These are phyloP conservation scores for Otocyon megalotis DNA, from an alignment of 2,113 vertebrate genomes.

Conservation along the genomic window DNA sequence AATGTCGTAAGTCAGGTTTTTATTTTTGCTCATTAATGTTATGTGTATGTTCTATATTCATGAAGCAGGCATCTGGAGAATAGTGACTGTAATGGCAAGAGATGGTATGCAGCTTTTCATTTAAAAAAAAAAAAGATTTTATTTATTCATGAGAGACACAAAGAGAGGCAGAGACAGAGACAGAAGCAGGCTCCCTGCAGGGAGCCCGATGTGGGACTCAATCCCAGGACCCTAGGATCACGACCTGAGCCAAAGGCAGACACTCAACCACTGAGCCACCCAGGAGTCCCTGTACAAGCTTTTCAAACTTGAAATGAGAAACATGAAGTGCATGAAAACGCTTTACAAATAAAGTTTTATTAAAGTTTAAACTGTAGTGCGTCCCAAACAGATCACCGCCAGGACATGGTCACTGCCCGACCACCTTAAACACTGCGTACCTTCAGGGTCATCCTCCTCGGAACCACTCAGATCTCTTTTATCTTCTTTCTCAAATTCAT, in stretches of 20 bases:
- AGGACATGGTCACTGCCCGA: neutral
- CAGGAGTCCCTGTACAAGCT: neutral
- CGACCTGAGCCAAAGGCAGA: no score
- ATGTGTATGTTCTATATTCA: neutral
- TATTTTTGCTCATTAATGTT: neutral
- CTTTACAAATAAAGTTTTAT: neutral
- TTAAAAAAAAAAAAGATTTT: no score
- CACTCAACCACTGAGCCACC: no score
- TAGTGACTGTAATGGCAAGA: conserved; percentile 3
- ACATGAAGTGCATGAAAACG: neutral
- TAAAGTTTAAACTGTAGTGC: neutral
- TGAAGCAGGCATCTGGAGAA: neutral
- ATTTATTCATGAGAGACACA: no score
- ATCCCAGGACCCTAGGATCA: no score
- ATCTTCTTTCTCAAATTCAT: conserved; percentile 80
- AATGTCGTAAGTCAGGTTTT: neutral
- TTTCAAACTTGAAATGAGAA: neutral
- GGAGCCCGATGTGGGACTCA: no score
- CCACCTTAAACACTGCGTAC: conserved; percentile 65
- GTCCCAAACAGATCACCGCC: neutral
- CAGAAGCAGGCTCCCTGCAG: no score
- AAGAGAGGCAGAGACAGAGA: no score
- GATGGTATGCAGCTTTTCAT: neutral
- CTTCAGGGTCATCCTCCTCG: conserved; percentile 85
- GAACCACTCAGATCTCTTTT: conserved; percentile 83